These are phyloP conservation scores for Psophia crepitans DNA, from an alignment of 2,113 vertebrate species.

Conservation along the genomic window DNA sequence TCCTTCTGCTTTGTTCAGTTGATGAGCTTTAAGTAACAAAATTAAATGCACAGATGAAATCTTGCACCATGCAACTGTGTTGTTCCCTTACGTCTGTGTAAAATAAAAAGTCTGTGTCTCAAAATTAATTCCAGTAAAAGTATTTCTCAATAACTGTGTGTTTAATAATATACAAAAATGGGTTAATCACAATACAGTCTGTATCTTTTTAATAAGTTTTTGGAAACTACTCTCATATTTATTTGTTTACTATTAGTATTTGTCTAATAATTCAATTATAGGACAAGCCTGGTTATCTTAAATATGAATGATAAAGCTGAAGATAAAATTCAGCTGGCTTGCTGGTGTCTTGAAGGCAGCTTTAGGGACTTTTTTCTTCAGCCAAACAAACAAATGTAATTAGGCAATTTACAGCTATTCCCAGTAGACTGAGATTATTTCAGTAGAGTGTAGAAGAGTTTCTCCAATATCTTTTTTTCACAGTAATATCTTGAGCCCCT, in stretches of 20 bases:
- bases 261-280: neutral
- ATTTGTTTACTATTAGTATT: neutral
- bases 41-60: neutral
- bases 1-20: neutral
- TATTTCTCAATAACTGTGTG: neutral
- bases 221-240: neutral
- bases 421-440: neutral
- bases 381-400: neutral
- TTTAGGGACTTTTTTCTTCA: neutral
- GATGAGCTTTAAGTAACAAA: neutral
- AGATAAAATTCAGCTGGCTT: neutral
- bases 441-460: neutral
- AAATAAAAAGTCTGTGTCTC: neutral
- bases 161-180: neutral
- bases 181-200: neutral
- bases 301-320: neutral
- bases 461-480: rapidly evolving
- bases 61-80: neutral
- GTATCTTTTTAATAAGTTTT: neutral
- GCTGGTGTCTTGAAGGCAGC: neutral
- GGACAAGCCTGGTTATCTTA: neutral
- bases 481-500: neutral
- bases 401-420: neutral
- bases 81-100: neutral
- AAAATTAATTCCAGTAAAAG: neutral